Evolutionary conservation across 1,140 invertebrate genomes (phyloP).

Genomic region (Oedothorax gibbosus): DNA sequence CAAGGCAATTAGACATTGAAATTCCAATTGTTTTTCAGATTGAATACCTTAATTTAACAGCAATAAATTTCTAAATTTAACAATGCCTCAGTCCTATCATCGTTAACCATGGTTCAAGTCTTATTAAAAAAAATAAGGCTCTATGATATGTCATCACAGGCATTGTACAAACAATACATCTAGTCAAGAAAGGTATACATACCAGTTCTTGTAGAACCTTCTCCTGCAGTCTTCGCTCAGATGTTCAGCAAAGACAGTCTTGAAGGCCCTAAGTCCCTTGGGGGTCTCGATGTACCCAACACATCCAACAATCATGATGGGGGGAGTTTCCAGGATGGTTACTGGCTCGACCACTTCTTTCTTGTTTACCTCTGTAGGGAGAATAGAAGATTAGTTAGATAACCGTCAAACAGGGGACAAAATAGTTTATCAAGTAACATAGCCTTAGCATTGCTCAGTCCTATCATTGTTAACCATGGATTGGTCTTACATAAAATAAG

Average conservation of each 20-base stretch:
- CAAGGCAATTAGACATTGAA: too few relatives aligned
- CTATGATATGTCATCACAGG: slow-evolving; percentile 58
- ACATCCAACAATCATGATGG: slow-evolving; percentile 97
- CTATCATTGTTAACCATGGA: too few relatives aligned
- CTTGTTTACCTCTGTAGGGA: slow-evolving; percentile 95
- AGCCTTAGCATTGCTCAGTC: too few relatives aligned
- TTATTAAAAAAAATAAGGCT: too few relatives aligned
- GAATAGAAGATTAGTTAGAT: background rate
- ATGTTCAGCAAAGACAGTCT: slow-evolving; percentile 99
- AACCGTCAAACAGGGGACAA: background rate
- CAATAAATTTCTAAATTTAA: too few relatives aligned
- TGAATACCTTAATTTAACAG: too few relatives aligned
- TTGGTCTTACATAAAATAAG: too few relatives aligned
- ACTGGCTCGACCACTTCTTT: slow-evolving; percentile 99
- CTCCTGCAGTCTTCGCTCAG: slow-evolving; percentile 97
- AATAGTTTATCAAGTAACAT: background rate
- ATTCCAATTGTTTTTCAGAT: too few relatives aligned
- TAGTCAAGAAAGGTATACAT: slow-evolving; percentile 66
- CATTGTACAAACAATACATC: too few relatives aligned
- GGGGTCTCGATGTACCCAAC: slow-evolving; percentile 99
- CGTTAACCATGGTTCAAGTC: too few relatives aligned
- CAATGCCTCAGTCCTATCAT: too few relatives aligned
- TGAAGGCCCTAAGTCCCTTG: slow-evolving; percentile 91
- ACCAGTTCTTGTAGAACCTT: slow-evolving; percentile 99
- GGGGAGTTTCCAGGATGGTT: slow-evolving; percentile 97